Conservation (phyloP, 2,113 vertebrate species). For the Dascyllus trimaculatus region DNA sequence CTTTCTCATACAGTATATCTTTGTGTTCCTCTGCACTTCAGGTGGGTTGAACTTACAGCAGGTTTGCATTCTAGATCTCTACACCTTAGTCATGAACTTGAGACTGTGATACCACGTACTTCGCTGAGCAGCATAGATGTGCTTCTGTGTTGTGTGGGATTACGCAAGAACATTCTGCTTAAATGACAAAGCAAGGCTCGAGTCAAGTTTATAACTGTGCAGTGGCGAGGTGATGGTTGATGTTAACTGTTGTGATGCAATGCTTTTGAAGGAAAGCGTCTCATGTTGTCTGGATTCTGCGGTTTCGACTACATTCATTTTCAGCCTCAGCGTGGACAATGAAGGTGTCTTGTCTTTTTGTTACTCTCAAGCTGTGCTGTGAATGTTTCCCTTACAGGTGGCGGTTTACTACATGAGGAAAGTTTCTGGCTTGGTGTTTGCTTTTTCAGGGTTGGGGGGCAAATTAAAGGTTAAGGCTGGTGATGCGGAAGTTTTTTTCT, state of each 20-base stretch:
- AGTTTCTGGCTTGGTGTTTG: conserved; percentile 28
- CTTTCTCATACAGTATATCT: conserved; percentile 30
- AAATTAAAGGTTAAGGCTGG: not conserved
- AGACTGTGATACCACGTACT: conserved; percentile 13
- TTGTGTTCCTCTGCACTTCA: conserved; percentile 7
- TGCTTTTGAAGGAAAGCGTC: too few relatives aligned
- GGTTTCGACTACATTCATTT: not conserved
- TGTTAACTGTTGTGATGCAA: too few relatives aligned
- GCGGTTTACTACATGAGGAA: conserved; percentile 14
- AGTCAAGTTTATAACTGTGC: not conserved
- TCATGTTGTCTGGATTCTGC: too few relatives aligned
- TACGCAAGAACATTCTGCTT: not conserved
- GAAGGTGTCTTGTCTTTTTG: not conserved
- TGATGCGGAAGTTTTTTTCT: not conserved
- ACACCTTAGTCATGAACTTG: not conserved
- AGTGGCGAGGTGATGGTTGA: not conserved
- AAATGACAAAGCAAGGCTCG: conserved; percentile 1
- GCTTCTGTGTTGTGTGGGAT: conserved; percentile 18
- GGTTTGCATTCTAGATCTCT: conserved; percentile 16
- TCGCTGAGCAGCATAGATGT: conserved; percentile 8
- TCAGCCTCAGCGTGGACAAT: not conserved
- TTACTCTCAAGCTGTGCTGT: not conserved
- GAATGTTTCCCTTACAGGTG: conserved; percentile 36
- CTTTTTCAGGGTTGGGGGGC: not conserved
- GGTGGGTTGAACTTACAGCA: not conserved